Evolutionary conservation across 2,797 vertebrate genomes (phyloP).

Genomic region (Hyperoplus lanceolatus): DNA sequence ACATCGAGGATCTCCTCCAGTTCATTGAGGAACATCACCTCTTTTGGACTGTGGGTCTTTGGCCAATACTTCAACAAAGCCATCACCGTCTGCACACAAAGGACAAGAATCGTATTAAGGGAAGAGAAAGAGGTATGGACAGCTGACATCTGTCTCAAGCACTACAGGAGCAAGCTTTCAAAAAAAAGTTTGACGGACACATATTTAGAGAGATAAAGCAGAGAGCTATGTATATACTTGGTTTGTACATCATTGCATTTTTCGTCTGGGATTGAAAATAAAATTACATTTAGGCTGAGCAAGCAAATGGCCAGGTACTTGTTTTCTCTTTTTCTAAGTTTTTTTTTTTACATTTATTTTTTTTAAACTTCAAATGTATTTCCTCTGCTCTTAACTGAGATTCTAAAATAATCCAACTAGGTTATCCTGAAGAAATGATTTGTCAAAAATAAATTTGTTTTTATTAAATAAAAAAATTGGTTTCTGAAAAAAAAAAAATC

Average conservation of each 20-base stretch:
- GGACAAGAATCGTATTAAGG: background rate
- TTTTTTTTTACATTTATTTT: background rate
- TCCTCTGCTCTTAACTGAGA: background rate
- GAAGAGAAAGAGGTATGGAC: background rate
- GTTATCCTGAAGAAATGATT: background rate
- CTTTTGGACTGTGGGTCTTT: conserved; percentile 99
- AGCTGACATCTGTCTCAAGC: background rate
- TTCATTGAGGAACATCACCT: conserved; percentile 99
- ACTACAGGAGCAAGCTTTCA: background rate
- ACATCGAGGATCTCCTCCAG: conserved; percentile 98
- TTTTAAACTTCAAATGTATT: background rate
- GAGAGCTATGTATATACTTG: background rate
- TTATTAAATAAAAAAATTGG: background rate
- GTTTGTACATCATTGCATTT: background rate
- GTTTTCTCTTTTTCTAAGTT: background rate
- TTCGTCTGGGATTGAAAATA: fast-evolving
- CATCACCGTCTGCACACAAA: conserved; percentile 91
- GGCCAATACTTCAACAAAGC: conserved; percentile 99
- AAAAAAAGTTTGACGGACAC: background rate
- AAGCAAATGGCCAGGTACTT: background rate
- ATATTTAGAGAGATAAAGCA: background rate
- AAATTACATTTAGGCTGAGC: background rate
- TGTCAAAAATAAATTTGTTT: no score
- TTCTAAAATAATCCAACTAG: background rate
- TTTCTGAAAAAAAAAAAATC: background rate